Conservation (phyloP, 37 sponge, comb jelly and placozoan genomes). For the Chondrilla cf. caribensis region DNA sequence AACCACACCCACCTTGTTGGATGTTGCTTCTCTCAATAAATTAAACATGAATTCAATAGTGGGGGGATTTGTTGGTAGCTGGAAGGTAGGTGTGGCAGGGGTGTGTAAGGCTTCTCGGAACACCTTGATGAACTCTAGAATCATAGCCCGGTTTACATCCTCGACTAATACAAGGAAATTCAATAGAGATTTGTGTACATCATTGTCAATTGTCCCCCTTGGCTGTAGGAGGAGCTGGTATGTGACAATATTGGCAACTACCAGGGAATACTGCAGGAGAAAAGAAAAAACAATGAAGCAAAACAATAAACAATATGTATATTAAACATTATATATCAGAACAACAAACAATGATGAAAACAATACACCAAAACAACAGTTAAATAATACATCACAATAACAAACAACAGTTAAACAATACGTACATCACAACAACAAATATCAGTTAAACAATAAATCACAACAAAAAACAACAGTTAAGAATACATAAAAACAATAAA, state of each 20-base stretch:
- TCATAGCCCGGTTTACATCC: neutral
- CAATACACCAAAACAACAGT: no score
- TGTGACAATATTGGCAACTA: neutral
- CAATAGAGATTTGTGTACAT: neutral
- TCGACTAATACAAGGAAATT: neutral
- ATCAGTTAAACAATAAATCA: no score
- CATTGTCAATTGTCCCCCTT: neutral
- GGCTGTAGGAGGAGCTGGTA: slow-evolving; percentile 14
- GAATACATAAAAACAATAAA: no score
- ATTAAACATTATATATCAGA: no score
- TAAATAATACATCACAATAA: no score
- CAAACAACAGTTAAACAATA: no score
- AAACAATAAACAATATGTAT: neutral
- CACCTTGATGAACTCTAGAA: neutral
- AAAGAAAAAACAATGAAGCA: neutral
- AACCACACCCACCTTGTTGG: neutral
- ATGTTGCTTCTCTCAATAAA: neutral
- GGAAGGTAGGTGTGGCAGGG: neutral
- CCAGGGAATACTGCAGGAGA: neutral
- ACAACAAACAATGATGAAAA: no score
- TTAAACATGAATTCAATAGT: neutral
- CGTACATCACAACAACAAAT: no score
- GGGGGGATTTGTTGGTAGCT: neutral
- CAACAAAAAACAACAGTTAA: no score
- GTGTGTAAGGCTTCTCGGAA: neutral